Evolutionary conservation across 2,888 invertebrate genomes (phyloP).

Genomic region (Leptinotarsa rubiginosa): DNA sequence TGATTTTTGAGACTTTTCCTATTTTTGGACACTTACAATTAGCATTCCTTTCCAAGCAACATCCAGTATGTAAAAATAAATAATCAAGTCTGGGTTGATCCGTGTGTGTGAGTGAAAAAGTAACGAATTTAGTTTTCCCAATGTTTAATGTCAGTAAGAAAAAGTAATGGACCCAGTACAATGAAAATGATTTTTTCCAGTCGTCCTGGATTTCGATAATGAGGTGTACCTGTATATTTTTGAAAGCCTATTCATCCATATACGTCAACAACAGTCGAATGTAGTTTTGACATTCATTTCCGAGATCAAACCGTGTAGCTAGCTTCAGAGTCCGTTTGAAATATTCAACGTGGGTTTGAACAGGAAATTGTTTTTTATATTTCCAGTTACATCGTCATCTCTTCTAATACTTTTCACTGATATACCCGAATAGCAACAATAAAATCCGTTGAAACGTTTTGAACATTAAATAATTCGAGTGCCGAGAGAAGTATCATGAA

Average conservation of each 20-base stretch:
- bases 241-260: too few relatives aligned
- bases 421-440: constrained; percentile 32
- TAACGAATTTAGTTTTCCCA: too few relatives aligned
- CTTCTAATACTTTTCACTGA: constrained; percentile 30
- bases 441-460: constrained; percentile 29
- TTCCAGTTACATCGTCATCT: constrained; percentile 35
- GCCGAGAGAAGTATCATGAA: constrained; percentile 29
- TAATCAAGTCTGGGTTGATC: too few relatives aligned
- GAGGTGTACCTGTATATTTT: too few relatives aligned
- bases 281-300: constrained; percentile 24
- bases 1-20: too few relatives aligned
- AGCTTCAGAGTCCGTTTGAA: constrained; percentile 9
- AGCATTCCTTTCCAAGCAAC: too few relatives aligned
- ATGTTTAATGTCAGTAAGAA: too few relatives aligned
- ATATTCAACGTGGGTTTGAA: constrained; percentile 33
- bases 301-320: constrained; percentile 29
- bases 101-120: too few relatives aligned
- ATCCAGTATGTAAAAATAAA: too few relatives aligned
- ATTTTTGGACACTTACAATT: too few relatives aligned
- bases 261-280: background rate
- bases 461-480: constrained; percentile 31
- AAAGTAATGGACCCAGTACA: background rate
- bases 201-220: too few relatives aligned
- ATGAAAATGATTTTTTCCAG: too few relatives aligned
- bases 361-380: constrained; percentile 30